phyloP scores from a whole-genome alignment of 2,113 vertebrate genomes.

The Corythornis cristatus region DNA sequence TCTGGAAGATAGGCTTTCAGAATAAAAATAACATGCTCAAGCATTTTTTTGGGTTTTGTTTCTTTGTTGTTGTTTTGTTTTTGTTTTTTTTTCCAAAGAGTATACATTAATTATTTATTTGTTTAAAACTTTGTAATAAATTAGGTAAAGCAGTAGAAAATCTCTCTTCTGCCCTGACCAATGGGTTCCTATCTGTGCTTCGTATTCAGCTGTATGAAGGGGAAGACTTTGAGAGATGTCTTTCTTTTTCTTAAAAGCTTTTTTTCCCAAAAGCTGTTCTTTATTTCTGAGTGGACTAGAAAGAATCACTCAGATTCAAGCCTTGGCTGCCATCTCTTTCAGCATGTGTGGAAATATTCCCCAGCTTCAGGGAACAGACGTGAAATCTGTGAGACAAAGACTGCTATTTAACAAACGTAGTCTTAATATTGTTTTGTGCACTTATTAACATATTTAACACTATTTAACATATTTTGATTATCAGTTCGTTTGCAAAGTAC shows the following conservation, averaged over 20 bases:
- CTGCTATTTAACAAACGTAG: not conserved
- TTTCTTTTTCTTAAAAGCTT: not conserved
- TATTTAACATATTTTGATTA: not conserved
- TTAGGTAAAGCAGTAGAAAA: not conserved
- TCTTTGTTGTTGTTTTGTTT: no score
- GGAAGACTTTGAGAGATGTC: not conserved
- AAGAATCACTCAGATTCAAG: not conserved
- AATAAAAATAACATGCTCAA: not conserved
- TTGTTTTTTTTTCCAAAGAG: not conserved
- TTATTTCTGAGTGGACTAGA: not conserved
- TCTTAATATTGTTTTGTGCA: not conserved
- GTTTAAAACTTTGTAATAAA: not conserved
- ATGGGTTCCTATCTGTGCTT: not conserved
- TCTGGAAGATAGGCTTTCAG: not conserved
- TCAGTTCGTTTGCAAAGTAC: not conserved
- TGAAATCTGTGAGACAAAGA: not conserved
- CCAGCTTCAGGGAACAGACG: not conserved
- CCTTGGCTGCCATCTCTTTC: not conserved
- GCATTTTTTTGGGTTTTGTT: not conserved
- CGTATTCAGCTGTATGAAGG: not conserved
- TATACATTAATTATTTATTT: not conserved
- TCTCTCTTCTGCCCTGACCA: not conserved
- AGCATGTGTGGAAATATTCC: not conserved
- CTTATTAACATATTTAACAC: not conserved
- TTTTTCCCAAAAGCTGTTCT: not conserved